These are phyloP conservation scores for Graphium colonna DNA, from an alignment of 2,888 invertebrate species.

Conservation along the genomic window DNA sequence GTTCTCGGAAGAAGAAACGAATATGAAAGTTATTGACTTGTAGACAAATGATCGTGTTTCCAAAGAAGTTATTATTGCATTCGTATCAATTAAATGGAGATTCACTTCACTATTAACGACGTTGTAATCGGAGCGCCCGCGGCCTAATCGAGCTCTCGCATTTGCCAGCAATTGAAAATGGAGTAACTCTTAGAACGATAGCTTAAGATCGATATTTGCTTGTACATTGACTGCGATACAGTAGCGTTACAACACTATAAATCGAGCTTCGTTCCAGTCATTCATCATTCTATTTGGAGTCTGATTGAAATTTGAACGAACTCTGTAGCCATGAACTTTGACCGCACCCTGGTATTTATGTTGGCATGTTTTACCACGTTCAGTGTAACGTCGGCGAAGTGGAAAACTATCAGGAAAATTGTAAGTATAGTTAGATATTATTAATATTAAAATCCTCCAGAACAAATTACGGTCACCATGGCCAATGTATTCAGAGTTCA, in stretches of 20 bases:
- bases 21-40: too few species aligned
- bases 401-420: slow-evolving; percentile 50
- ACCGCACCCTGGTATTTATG: slow-evolving; percentile 42
- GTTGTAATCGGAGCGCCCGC: neutral
- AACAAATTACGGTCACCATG: too few species aligned
- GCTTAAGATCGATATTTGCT: neutral
- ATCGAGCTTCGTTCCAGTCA: neutral
- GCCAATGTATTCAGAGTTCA: too few species aligned
- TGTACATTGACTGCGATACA: neutral
- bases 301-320: neutral
- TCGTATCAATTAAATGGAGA: neutral
- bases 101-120: neutral
- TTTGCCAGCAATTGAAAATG: neutral
- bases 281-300: neutral
- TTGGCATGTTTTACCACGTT: slow-evolving; percentile 42
- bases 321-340: slow-evolving; percentile 28
- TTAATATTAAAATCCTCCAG: too few species aligned
- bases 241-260: neutral
- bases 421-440: too few species aligned
- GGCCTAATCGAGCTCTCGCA: neutral
- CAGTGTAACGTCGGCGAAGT: slow-evolving; percentile 37
- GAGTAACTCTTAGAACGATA: neutral
- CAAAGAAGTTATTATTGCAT: neutral
- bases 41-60: too few species aligned
- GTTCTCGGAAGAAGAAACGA: too few species aligned